Percentiles rank a stretch among this genome's conserved stretches.
These are phyloP conservation scores for Atethmia centrago DNA, from an alignment of 2,888 invertebrate genomes.

Conservation along the genomic window DNA sequence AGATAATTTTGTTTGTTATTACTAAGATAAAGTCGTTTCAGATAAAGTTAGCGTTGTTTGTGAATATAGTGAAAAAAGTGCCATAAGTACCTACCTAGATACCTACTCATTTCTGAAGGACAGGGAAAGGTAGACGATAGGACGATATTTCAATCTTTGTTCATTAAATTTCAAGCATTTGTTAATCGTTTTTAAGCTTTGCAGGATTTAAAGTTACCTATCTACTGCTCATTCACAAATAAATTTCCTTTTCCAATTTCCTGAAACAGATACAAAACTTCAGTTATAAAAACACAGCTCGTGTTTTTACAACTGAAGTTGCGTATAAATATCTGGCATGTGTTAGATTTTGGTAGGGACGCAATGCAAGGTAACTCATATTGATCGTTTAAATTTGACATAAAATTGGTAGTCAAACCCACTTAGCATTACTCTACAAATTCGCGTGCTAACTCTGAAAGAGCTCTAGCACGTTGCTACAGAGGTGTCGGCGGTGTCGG, in stretches of 20 bases:
- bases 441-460: slow-evolving; percentile 27
- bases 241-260: neutral
- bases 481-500: slow-evolving; percentile 19
- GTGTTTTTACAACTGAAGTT: neutral
- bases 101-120: neutral
- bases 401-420: neutral
- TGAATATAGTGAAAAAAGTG: neutral
- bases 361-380: neutral
- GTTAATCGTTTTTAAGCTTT: neutral
- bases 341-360: neutral
- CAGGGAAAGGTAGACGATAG: neutral
- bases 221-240: neutral
- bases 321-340: neutral
- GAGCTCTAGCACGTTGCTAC: slow-evolving; percentile 23
- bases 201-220: neutral
- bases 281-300: too few relatives aligned
- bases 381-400: neutral
- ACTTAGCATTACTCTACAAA: slow-evolving; percentile 8
- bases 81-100: neutral
- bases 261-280: neutral
- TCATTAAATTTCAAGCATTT: neutral
- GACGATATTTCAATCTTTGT: neutral
- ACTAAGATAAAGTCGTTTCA: neutral
- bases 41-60: neutral
- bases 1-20: slow-evolving; percentile 12